Base-by-base conservation (phyloP, 1,140 invertebrate species). In the Pseudachorutes palmiensis region DNA sequence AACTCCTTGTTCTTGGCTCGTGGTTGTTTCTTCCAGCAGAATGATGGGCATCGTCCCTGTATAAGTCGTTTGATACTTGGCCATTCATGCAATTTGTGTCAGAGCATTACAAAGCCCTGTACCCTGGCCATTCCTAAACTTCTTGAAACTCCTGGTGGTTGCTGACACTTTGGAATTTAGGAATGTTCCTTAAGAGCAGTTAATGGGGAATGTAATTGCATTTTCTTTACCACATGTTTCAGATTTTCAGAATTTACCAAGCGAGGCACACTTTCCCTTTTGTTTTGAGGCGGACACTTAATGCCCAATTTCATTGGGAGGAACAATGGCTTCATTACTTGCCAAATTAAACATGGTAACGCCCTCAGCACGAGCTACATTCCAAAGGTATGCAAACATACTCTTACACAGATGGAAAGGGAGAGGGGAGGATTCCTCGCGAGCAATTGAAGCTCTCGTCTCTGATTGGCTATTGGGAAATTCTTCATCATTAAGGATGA, bases 161-260 rank as follows among this genome's bases (percentile, higher is more conserved):
- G 51, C 9, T 55, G 51, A 55, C 51, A 55, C 51, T 55, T 55
- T 16, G 51, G 51, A 55, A 55, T 55, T 55, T 55, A 26, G 51
- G 51, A 55, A 55, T 55, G 51, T 55, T 55, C 12, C 36, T 55
- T 26, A 55, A 26, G 14, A 55, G 12, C 12, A 55, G 51, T 55
- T 55, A 55, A 26, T 55, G 51, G 51, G 51, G 51, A 55, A 55
- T 55, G 51, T 55, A 55, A 55, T 55, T 55, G 51, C 3, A 55
- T 55, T 55, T 14, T 19, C 24, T 24, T 55, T 55, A 55, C 51
- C 51, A 55, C 51, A 55, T 26, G 24, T 55, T 26, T 55, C 51
- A 55, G 51, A 55, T 55, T 55, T 55, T 55, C 14, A 12, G 51
- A 41, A 41, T 41, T 9, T 41, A 41, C 51, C 51, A 24, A 26